Conservation (phyloP, 2,797 vertebrate species). For the Hyperoplus lanceolatus region DNA sequence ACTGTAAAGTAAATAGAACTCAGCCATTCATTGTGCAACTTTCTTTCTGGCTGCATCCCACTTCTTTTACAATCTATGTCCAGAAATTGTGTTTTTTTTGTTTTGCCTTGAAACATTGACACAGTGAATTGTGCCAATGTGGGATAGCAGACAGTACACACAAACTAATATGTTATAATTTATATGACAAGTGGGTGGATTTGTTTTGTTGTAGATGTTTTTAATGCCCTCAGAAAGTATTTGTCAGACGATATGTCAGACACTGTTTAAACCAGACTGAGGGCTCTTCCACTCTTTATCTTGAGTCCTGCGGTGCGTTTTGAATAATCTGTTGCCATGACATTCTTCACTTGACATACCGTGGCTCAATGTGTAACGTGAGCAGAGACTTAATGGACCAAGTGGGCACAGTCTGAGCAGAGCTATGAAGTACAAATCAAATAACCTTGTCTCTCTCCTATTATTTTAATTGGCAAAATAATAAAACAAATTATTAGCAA, state of each 20-base stretch:
- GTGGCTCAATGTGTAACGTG: no score
- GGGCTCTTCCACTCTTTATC: background rate
- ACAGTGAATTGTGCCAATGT: background rate
- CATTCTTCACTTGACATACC: background rate
- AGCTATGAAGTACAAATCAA: background rate
- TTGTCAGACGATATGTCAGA: background rate
- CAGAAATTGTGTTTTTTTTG: background rate
- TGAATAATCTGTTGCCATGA: background rate
- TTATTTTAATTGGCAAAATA: no score
- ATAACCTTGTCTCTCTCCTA: no score
- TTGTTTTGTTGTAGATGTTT: no score
- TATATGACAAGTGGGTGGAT: no score
- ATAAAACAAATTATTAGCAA: no score
- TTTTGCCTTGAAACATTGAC: background rate
- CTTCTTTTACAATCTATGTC: background rate
- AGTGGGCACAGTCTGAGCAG: background rate
- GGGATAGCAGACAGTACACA: background rate
- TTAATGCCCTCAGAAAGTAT: no score
- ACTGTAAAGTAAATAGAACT: no score
- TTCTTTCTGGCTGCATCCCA: background rate
- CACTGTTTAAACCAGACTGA: background rate
- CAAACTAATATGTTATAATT: no score
- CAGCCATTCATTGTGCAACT: no score
- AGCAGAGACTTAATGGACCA: no score
- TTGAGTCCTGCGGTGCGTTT: background rate